Evolutionary conservation across 2,888 invertebrate species (phyloP), one percentile per base, ranked within the genome.

Genomic region (Drosophila stalkeri): DNA sequence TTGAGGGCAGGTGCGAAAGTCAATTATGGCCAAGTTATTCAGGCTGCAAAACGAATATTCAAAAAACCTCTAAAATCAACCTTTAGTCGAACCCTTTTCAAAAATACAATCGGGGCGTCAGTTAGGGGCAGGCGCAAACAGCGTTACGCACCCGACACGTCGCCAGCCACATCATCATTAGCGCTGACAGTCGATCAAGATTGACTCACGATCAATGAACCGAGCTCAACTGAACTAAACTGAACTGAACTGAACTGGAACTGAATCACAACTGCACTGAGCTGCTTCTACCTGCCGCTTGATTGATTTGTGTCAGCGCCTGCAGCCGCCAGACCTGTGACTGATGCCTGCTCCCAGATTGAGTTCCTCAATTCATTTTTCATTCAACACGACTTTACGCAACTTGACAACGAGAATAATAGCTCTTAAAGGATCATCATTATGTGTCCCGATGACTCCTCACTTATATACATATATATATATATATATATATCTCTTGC

Each of bases 271-370:
- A 33, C 44, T 41, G 56, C 31, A 11, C 20, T 3, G 46, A 23
- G n/a, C 59, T 46, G 47, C 16, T 9, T 39, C 43, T 64, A 49
- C 41, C 49, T 64, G 33, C 3, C 64, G 62, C 41, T 51, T 82
- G 86, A 86, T 86, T 84, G 86, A 86, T 86, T 88, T 79, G 82
- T 88, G 88, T 86, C 86, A 86, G 82, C 86, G 80, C 83, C 85
- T 79, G 64, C 59, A 69, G 64, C 66, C 75, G 60, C 70, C 72
- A 82, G 72, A 80, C n/a, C 41, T 12, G 67, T 35, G 35, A 14
- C 14, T 37, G 37, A 65, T 61, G 75, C 78, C 79, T 59, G 52
- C 52, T 60, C 62, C 70, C 74, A 68, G 87, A 87, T 82, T 85
- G 67, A 82, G 67, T 37, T 43, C 39, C 31, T 11, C 16, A 57